These are phyloP conservation scores for Microtus montanus DNA, from an alignment of 2,113 vertebrate species.

Conservation along the genomic window DNA sequence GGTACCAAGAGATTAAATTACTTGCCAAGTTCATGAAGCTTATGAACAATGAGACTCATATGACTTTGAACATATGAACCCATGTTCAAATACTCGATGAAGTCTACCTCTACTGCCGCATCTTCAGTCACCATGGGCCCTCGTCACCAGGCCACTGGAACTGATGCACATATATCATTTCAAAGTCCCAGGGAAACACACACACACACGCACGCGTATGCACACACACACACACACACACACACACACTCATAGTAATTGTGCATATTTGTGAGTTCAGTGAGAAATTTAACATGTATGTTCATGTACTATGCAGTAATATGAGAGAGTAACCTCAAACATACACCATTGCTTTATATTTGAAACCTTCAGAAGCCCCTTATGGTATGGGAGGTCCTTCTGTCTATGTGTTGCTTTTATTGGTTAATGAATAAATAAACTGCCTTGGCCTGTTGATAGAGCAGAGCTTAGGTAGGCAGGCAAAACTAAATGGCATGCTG, in stretches of 20 bases:
- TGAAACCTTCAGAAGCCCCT: neutral
- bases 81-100: neutral
- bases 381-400: too few relatives aligned
- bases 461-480: too few relatives aligned
- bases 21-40: neutral
- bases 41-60: neutral
- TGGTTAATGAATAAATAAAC: too few relatives aligned
- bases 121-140: neutral
- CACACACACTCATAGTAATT: neutral
- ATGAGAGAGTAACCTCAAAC: neutral
- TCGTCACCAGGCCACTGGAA: neutral
- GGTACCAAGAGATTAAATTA: neutral
- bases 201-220: neutral
- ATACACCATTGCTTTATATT: neutral
- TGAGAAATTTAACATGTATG: neutral
- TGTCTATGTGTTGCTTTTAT: too few relatives aligned
- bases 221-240: neutral
- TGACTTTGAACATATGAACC: neutral
- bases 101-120: neutral
- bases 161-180: neutral
- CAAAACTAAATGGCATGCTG: too few relatives aligned
- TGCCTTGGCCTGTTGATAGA: too few relatives aligned
- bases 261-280: neutral
- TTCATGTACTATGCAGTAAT: neutral
- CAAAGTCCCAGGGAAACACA: neutral